Base-by-base conservation (phyloP, 2,888 invertebrate genomes). In the Eilema griseolum region DNA sequence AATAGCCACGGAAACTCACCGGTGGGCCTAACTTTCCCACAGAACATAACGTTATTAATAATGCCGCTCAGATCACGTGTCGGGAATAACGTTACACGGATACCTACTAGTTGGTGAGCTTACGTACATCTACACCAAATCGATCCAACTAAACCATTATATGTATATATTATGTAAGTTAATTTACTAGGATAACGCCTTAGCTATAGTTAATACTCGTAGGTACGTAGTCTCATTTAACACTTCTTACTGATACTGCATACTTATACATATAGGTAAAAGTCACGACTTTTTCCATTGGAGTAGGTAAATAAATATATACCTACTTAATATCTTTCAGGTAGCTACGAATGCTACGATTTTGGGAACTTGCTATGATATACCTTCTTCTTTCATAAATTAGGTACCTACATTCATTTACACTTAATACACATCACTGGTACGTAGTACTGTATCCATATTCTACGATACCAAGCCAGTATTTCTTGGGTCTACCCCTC, bases 41-140 rank as follows among this genome's bases (percentile, higher is more conserved):
- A 69, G 71, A 77, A 78, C 78, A 80, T 77, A 60, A 74, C 68
- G 73, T 77, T 77, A 81, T 80, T 78, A 76, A 78, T 79, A 77
- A 68, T 63, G 26, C 56, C 31, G 24, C 23, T 37, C 57, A 12
- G 65, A 65, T 65, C 65, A 65, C 52, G 64, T 52, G 64, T 66
- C 26, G 37, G 24, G 37, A 59, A 33, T 26, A 33, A 23, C 59
- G 59, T 59, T 59, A 31, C 59, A 66, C 26, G 24, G 41, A 52
- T 28, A 31, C n/a, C n/a, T n/a, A n/a, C 41, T 56, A 65, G 28
- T 65, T 56, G 41, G n/a, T 33, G 56, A 63, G 20, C 46, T 62
- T 23, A 37, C 60, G 3, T 11, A 31, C 62, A 62, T n/a, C 63
- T 46, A 63, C 26, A 20, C 46, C 11, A 46, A 37, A 63, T 46